These are phyloP conservation scores for Ylistrum balloti DNA, from an alignment of 1,140 invertebrate species.

Conservation along the genomic window DNA sequence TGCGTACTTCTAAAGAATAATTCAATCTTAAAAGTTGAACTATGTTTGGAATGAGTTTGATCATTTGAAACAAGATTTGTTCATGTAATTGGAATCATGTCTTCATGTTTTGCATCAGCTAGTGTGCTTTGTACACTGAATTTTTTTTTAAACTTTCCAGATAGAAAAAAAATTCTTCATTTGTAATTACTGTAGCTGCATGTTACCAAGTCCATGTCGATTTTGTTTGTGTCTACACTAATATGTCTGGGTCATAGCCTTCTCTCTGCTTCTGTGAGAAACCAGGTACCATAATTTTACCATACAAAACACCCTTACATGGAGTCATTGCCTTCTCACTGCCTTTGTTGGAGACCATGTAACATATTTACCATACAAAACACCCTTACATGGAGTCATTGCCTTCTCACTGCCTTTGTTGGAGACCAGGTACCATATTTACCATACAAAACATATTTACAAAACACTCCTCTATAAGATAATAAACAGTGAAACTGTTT, in stretches of 20 bases:
- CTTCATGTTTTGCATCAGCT: background rate
- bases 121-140: background rate
- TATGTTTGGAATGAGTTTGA: constrained; percentile 19
- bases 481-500: background rate
- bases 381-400: background rate
- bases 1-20: background rate
- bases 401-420: background rate
- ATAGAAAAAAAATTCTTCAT: background rate
- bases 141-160: background rate
- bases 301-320: background rate
- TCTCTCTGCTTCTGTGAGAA: background rate
- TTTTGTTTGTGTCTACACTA: constrained; percentile 19
- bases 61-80: background rate
- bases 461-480: background rate
- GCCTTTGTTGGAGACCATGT: background rate
- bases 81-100: background rate
- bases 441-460: too few species aligned
- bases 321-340: background rate
- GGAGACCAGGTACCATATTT: background rate
- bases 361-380: background rate
- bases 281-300: background rate
- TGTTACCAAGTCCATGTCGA: background rate
- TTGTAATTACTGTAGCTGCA: constrained; percentile 26
- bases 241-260: background rate
- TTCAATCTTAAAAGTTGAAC: background rate